phyloP scores from a whole-genome alignment of 2,797 vertebrate species.

The Sebastes hubbsi region DNA sequence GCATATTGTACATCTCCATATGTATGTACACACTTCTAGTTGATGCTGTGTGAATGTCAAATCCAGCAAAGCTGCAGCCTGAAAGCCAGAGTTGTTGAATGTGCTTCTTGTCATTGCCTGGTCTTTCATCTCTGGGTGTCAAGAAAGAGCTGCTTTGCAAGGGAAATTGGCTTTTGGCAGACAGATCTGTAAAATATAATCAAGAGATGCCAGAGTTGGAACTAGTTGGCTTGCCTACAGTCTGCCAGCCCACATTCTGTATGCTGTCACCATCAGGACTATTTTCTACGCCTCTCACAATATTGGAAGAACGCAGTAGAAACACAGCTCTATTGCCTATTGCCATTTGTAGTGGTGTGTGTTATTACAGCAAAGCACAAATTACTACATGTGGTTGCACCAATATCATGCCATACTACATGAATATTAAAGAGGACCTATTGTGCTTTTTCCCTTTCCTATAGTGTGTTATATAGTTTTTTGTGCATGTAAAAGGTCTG shows the following conservation, averaged over 20 bases:
- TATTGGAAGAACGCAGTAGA: constrained; percentile 39
- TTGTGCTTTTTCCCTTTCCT: too few relatives aligned
- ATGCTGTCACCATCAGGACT: constrained; percentile 73
- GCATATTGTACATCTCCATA: constrained; percentile 19
- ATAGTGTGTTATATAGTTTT: too few relatives aligned
- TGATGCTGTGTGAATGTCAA: constrained; percentile 69
- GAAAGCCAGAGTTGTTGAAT: constrained; percentile 70
- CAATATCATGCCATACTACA: constrained; percentile 1
- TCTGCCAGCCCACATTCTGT: constrained; percentile 65
- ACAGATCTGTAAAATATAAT: constrained; percentile 80
- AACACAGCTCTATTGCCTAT: constrained; percentile 6
- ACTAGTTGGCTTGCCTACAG: constrained; percentile 68
- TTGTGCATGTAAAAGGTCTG: too few relatives aligned
- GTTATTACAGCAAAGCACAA: constrained; percentile 10
- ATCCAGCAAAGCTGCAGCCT: constrained; percentile 64
- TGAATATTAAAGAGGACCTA: constrained; percentile 12
- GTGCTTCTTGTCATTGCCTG: constrained; percentile 71
- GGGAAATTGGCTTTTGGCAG: constrained; percentile 79
- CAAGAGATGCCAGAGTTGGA: constrained; percentile 66
- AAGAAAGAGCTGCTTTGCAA: constrained; percentile 79
- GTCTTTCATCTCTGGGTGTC: constrained; percentile 75
- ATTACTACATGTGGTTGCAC: constrained; percentile 6
- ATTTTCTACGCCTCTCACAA: constrained; percentile 54
- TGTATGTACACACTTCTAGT: constrained; percentile 42
- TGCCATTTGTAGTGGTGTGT: constrained; percentile 1